Evolutionary conservation across 2,797 vertebrate species (phyloP).

Genomic region (Smutsia gigantea): DNA sequence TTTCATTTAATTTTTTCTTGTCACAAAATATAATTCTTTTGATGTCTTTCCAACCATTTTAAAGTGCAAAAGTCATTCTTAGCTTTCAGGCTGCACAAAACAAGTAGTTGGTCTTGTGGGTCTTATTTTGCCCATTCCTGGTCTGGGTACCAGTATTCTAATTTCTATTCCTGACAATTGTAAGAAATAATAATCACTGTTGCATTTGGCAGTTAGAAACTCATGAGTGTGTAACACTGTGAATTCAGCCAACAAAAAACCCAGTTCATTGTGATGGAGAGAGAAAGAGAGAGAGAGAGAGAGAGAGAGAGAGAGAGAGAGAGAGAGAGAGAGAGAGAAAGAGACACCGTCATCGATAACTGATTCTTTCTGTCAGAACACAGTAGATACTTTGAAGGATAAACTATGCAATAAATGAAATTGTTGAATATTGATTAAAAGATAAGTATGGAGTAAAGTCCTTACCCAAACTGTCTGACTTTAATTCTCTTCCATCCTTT

Average conservation of each 20-base stretch:
- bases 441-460: background rate
- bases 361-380: background rate
- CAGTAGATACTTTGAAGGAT: background rate
- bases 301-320: too few species aligned
- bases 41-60: background rate
- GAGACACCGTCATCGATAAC: background rate
- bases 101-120: background rate
- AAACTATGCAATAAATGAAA: background rate
- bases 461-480: background rate
- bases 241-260: background rate
- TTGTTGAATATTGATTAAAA: constrained; percentile 12
- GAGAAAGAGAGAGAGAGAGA: background rate
- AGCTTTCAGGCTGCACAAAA: background rate
- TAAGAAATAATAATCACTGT: background rate
- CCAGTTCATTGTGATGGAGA: background rate
- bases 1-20: background rate
- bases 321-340: background rate
- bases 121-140: background rate
- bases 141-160: background rate
- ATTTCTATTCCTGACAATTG: background rate
- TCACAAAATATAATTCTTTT: background rate
- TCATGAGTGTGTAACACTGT: background rate
- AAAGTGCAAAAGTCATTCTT: background rate
- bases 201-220: background rate
- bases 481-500: background rate